Conservation (phyloP, 2,797 vertebrate genomes). For the Furcifer pardalis region DNA sequence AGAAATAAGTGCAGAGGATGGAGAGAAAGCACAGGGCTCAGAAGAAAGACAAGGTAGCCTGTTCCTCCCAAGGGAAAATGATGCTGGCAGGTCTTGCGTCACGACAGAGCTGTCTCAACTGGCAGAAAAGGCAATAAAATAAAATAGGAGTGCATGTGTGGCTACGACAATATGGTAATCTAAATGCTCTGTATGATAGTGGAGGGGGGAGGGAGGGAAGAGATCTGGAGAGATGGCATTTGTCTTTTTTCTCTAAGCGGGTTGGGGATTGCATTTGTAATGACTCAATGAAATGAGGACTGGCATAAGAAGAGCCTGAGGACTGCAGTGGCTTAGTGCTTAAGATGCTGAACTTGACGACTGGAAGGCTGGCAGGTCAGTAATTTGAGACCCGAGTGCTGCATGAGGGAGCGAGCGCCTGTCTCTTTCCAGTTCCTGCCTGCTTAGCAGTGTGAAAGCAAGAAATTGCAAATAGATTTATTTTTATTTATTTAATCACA, state of each 20-base stretch:
- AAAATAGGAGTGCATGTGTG: not conserved
- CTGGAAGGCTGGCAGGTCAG: no score
- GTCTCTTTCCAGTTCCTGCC: no score
- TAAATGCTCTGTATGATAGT: conserved; percentile 32
- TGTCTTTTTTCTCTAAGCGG: not conserved
- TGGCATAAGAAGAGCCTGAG: no score
- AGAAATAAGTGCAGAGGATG: conserved; percentile 66
- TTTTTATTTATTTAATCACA: no score
- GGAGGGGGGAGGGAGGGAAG: not conserved
- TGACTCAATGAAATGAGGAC: not conserved
- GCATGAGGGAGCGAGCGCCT: no score
- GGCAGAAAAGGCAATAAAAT: not conserved
- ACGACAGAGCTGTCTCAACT: conserved; percentile 7
- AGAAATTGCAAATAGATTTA: no score
- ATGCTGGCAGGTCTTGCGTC: conserved; percentile 30
- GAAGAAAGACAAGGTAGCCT: conserved; percentile 50
- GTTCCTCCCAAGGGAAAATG: conserved; percentile 56
- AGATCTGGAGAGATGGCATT: not conserved
- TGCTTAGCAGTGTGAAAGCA: no score
- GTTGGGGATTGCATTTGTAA: no score
- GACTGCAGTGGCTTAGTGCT: no score
- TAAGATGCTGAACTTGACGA: no score
- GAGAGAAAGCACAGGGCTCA: conserved; percentile 44
- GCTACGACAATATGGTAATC: not conserved
- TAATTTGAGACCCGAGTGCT: no score